Conservation (phyloP, 2,797 vertebrate genomes). For the Rhinogobio ventralis region DNA sequence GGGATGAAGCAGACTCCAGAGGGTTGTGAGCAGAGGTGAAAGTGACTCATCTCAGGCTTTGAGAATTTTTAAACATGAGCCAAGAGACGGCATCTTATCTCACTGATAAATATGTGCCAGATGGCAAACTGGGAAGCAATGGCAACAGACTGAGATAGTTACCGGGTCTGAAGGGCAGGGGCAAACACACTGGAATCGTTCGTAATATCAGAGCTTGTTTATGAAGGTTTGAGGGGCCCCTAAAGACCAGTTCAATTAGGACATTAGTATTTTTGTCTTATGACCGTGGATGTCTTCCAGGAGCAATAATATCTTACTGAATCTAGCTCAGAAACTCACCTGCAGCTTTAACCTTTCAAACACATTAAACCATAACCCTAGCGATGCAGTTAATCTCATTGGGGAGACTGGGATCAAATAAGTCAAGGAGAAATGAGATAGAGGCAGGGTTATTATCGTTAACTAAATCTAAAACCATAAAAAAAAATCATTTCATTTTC, state of each 20-base stretch:
- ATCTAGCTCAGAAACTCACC: conserved; percentile 1
- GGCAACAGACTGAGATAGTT: conserved; percentile 1
- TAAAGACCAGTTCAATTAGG: not conserved
- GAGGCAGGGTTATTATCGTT: not conserved
- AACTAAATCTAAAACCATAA: not conserved
- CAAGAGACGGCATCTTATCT: conserved; percentile 21
- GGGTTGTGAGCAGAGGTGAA: conserved; percentile 22
- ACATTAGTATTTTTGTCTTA: conserved; percentile 4
- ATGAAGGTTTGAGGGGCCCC: not conserved
- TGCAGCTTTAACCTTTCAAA: conserved; percentile 8
- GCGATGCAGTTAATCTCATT: not conserved
- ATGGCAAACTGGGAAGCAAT: conserved; percentile 19
- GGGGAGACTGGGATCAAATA: not conserved
- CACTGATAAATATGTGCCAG: conserved; percentile 27
- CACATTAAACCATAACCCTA: not conserved
- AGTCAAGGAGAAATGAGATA: not conserved
- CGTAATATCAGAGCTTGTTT: not conserved
- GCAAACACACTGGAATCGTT: not conserved
- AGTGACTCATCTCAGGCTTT: conserved; percentile 45
- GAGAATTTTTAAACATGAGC: conserved; percentile 40
- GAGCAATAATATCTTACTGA: not conserved
- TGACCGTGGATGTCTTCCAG: not conserved
- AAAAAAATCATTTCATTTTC: not conserved
- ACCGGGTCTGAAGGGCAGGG: conserved; percentile 25
- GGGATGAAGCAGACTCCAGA: conserved; percentile 29